phyloP scores from a whole-genome alignment of 1,140 invertebrate genomes.

The Gryon sp. region DNA sequence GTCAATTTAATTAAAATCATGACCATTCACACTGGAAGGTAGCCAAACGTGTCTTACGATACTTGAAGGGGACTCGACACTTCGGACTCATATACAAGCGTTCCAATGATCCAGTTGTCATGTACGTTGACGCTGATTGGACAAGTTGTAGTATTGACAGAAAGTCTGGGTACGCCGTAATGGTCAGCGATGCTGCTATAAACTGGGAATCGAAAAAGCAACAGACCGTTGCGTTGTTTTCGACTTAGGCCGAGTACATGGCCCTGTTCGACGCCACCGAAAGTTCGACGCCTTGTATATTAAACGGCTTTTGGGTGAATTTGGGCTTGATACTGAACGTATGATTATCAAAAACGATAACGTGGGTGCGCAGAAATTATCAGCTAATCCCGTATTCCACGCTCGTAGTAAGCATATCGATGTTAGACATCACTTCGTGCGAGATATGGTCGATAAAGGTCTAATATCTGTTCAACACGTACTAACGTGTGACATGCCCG shows the following conservation, averaged over 20 bases:
- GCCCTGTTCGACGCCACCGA: conserved; percentile 67
- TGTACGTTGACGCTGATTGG: conserved; percentile 66
- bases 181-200: conserved; percentile 68
- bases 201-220: conserved; percentile 67
- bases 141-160: conserved; percentile 54
- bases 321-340: neutral
- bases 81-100: neutral
- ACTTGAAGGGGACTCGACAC: neutral
- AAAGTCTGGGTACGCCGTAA: conserved; percentile 69
- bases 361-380: conserved; percentile 5
- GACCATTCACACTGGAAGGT: neutral
- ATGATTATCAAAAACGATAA: conserved; percentile 5
- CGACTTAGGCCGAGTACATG: conserved; percentile 75
- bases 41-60: conserved; percentile 7
- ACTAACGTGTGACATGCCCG: conserved; percentile 11
- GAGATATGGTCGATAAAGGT: neutral
- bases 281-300: conserved; percentile 41
- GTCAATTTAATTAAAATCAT: conserved; percentile 2
- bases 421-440: conserved; percentile 20
- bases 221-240: conserved; percentile 74
- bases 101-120: neutral
- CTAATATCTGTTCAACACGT: conserved; percentile 3
- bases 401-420: conserved; percentile 14
- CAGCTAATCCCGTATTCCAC: neutral
- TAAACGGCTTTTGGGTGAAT: neutral